phyloP scores from a whole-genome alignment of 2,888 invertebrate species.

The Xylota segnis region DNA sequence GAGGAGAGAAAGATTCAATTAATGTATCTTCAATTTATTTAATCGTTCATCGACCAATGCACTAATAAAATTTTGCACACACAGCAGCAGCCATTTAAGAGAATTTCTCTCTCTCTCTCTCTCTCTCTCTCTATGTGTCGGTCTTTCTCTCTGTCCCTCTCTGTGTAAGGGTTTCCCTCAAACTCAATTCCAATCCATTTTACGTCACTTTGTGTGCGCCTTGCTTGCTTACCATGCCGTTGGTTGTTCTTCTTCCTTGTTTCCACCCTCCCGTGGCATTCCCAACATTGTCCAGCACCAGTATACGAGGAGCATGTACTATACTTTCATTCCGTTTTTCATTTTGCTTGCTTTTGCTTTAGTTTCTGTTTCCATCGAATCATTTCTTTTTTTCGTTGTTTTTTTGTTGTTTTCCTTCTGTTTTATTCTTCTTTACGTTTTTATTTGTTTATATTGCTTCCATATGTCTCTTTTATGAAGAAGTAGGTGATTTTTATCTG shows the following conservation, averaged over 20 bases:
- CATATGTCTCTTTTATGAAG: constrained; percentile 71
- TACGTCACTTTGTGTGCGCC: constrained; percentile 46
- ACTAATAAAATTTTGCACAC: constrained; percentile 33
- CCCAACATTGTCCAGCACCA: background rate
- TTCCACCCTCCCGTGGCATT: background rate
- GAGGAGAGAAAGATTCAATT: constrained; percentile 24
- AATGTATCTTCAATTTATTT: constrained; percentile 54
- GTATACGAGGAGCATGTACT: background rate
- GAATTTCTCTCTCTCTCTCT: constrained; percentile 6
- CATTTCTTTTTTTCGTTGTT: constrained; percentile 38
- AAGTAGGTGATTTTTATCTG: constrained; percentile 72
- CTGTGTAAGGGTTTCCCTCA: constrained; percentile 34
- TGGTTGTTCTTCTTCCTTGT: no score
- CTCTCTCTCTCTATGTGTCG: background rate
- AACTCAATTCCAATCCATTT: constrained; percentile 50
- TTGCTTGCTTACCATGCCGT: background rate
- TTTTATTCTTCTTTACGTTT: constrained; percentile 51
- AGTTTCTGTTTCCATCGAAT: constrained; percentile 45
- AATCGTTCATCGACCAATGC: constrained; percentile 39
- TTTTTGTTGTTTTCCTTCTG: constrained; percentile 27
- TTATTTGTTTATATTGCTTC: constrained; percentile 64
- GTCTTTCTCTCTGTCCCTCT: constrained; percentile 4
- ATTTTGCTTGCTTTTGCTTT: constrained; percentile 27
- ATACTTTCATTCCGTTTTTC: constrained; percentile 36
- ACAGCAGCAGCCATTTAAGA: constrained; percentile 8